Evolutionary conservation across 2,888 invertebrate species (phyloP), one percentile per base, ranked within the genome.

Genomic region (Troides helena): DNA sequence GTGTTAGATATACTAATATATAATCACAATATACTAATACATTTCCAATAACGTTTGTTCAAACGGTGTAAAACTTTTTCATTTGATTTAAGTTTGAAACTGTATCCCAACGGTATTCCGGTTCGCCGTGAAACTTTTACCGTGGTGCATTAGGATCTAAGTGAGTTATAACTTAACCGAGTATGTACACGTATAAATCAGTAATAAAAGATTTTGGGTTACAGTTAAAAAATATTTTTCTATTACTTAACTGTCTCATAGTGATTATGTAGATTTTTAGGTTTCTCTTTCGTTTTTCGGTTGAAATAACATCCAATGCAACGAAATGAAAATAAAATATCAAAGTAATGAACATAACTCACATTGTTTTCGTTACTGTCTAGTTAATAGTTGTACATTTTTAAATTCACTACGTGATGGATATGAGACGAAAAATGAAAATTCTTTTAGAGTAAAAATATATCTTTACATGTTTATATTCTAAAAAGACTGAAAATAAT

Each of bases 41-140:
- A 23, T 23, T 6, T 18, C 23, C 23, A 58, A 58, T 58, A 23
- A 23, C 57, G 57, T 65, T 65, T 10, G 17, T 36, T 58, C 10
- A 57, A 57, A 65, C 56, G 57, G 17, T 17, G 57, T 57, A 23
- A 65, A 65, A 65, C 65, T 65, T 65, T 65, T 65, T 58, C 57
- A 65, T 65, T 66, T 66, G 59, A 60, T 66, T 66, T 66, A 66
- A 66, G 66, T 66, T 59, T 8, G 30, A 18, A 67, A 67, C 67
- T 67, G 12, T 56, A 62, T 67, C 21, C 67, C 61, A 10, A 36
- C 0, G 39, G 62, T 25, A 30, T 30, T 62, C 50, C 23, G n/a
- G 39, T 62, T 67, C 46, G 39, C 62, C 53, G 61, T 30, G 53
- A 67, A 67, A 67, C 62, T 67, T 67, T 53, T 36, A 53, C 61